These are phyloP conservation scores for Phyllopteryx taeniolatus DNA, from an alignment of 2,113 vertebrate genomes.

Conservation along the genomic window DNA sequence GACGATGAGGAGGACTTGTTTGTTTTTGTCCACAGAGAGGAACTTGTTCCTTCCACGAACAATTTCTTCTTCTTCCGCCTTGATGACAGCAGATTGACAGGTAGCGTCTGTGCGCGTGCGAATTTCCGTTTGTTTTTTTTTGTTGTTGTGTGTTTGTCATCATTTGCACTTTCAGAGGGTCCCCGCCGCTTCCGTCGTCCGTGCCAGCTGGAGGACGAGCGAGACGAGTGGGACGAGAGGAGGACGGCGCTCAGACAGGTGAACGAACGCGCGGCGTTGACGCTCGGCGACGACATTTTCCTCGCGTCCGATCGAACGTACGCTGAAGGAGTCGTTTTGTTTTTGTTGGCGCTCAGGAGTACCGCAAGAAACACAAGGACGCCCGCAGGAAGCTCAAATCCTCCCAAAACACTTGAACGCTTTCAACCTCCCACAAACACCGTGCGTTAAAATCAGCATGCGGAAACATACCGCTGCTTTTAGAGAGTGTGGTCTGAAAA, in stretches of 20 bases:
- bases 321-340: not conserved
- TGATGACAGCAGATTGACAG: conserved; percentile 79
- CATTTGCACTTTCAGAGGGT: conserved; percentile 62
- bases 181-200: conserved; percentile 79
- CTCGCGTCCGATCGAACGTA: not conserved
- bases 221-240: conserved; percentile 80
- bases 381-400: conserved; percentile 78
- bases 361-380: conserved; percentile 88
- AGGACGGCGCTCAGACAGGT: conserved; percentile 64
- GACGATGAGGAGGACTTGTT: not conserved
- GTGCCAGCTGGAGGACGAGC: conserved; percentile 69
- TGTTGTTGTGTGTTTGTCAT: not conserved
- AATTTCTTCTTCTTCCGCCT: conserved; percentile 82
- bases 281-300: too few relatives aligned
- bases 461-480: not conserved
- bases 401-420: conserved; percentile 40
- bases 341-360: conserved; percentile 74
- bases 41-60: conserved; percentile 33
- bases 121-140: not conserved
- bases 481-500: not conserved
- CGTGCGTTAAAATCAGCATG: not conserved
- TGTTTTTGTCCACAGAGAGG: conserved; percentile 52
- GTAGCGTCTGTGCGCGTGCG: conserved; percentile 52
- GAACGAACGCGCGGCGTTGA: not conserved
- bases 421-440: not conserved